phyloP scores from a whole-genome alignment of 2,797 vertebrate species.

The Hypotaenidia okinawae region DNA sequence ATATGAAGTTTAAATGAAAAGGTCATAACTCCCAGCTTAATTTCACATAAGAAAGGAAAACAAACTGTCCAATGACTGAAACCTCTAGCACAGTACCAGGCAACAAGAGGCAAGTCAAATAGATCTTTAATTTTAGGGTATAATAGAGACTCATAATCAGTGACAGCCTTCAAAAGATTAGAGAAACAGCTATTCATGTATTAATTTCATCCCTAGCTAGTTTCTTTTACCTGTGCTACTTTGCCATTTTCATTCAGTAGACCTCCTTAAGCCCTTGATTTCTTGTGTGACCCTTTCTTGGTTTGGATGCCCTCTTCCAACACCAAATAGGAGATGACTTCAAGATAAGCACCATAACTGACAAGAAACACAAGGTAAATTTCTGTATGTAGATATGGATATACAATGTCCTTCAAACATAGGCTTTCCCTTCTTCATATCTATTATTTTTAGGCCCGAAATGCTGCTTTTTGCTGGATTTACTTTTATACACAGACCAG shows the following conservation, averaged over 20 bases:
- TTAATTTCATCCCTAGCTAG: neutral
- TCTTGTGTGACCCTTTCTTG: neutral
- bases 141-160: neutral
- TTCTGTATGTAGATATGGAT: neutral
- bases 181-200: neutral
- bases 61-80: neutral
- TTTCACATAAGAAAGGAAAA: neutral
- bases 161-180: conserved; percentile 5
- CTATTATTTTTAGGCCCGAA: neutral
- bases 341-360: neutral
- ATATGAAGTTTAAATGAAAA: conserved; percentile 37
- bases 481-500: neutral
- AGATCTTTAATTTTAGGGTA: conserved; percentile 3
- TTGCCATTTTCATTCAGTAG: neutral
- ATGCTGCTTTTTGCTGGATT: neutral
- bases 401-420: neutral
- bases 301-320: neutral
- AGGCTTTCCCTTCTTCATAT: neutral
- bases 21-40: neutral
- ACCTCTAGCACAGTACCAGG: neutral
- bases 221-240: neutral
- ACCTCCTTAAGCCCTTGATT: neutral
- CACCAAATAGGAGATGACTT: neutral
- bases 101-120: neutral
- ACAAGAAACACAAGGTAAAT: neutral